Percentiles rank a stretch among this genome's conserved stretches.
Evolutionary conservation across 2,888 invertebrate species (phyloP).

Genomic region (Chorisops tibialis): DNA sequence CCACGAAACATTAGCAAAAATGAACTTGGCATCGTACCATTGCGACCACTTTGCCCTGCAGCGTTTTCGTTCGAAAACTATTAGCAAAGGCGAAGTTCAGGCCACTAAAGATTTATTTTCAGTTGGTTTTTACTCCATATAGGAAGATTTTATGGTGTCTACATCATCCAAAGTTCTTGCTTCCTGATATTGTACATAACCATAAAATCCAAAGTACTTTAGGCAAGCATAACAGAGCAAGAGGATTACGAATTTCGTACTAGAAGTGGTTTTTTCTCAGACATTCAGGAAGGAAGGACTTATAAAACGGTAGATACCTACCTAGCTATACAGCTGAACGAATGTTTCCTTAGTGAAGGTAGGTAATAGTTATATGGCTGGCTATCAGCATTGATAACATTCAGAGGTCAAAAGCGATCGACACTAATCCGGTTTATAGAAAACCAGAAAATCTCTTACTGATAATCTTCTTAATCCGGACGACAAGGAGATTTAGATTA

Average conservation of each 20-base stretch:
- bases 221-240: neutral
- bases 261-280: too few relatives aligned
- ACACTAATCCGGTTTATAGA: constrained; percentile 19
- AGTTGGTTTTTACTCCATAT: constrained; percentile 11
- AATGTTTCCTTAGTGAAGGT: too few relatives aligned
- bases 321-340: too few relatives aligned
- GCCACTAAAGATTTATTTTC: constrained; percentile 24
- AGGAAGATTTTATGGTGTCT: neutral
- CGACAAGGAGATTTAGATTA: constrained; percentile 4
- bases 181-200: too few relatives aligned
- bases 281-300: too few relatives aligned
- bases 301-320: too few relatives aligned
- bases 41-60: neutral
- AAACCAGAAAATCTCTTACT: constrained; percentile 8
- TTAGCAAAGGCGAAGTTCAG: constrained; percentile 22
- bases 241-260: constrained; percentile 11
- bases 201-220: too few relatives aligned
- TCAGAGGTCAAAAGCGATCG: constrained; percentile 2
- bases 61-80: constrained; percentile 13
- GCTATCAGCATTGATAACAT: neutral
- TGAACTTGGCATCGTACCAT: too few relatives aligned
- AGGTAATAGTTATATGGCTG: too few relatives aligned
- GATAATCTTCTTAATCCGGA: constrained; percentile 18
- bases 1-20: too few relatives aligned
- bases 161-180: too few relatives aligned